Evolutionary conservation across 2,797 vertebrate species (phyloP).

Genomic region (Onychomys leucogaster): DNA sequence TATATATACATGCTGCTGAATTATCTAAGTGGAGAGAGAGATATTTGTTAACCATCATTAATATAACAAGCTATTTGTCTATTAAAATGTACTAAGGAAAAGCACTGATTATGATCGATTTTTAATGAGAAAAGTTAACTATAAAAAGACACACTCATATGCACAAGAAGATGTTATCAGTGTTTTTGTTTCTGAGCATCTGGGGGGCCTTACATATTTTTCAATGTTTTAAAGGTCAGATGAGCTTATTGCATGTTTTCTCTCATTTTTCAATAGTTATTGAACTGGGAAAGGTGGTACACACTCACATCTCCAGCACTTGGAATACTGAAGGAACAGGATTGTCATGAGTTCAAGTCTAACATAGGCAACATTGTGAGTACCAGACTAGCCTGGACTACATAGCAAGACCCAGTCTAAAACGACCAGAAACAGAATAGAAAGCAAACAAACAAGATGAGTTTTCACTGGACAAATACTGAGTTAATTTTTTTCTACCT

Average conservation of each 20-base stretch:
- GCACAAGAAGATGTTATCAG: not conserved
- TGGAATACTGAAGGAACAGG: not conserved
- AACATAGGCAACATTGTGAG: not conserved
- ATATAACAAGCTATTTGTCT: not conserved
- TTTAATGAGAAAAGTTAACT: not conserved
- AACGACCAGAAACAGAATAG: not conserved
- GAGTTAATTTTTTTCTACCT: not conserved
- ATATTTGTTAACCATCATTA: slow-evolving; percentile 22
- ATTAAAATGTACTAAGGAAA: not conserved
- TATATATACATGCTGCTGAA: not conserved
- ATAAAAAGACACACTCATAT: not conserved
- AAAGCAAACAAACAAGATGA: not conserved
- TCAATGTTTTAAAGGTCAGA: slow-evolving; percentile 5
- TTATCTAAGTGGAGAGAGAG: not conserved
- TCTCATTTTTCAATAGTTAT: not conserved
- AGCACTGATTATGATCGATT: not conserved
- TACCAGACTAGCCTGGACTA: not conserved
- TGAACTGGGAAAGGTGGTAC: not conserved
- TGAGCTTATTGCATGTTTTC: slow-evolving; percentile 9
- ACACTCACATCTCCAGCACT: not conserved
- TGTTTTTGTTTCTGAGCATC: slow-evolving; percentile 24
- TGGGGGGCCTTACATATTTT: not conserved
- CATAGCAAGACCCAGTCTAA: not conserved
- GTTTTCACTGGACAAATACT: not conserved
- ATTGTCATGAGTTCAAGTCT: not conserved